These are phyloP conservation scores for Cheilosia variabilis DNA, from an alignment of 2,888 invertebrate genomes.

Conservation along the genomic window DNA sequence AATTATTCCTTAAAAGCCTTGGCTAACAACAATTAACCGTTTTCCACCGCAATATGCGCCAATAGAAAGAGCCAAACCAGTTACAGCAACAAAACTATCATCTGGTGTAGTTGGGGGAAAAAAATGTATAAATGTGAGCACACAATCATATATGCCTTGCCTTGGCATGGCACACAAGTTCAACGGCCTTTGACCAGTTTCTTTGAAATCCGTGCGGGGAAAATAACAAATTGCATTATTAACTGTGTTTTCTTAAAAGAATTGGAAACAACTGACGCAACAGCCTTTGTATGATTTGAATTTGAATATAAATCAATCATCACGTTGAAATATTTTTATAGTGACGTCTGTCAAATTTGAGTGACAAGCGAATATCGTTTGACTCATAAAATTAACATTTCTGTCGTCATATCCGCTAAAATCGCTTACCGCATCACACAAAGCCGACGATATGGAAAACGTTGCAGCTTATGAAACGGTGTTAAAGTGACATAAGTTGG, in stretches of 20 bases:
- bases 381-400: conserved; percentile 1
- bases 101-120: not conserved
- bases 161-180: not conserved
- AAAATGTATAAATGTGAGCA: not conserved
- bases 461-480: not conserved
- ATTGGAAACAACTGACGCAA: not conserved
- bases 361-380: not conserved
- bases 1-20: conserved; percentile 26
- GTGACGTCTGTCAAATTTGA: not conserved
- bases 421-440: not conserved
- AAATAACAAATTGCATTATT: not conserved
- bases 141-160: not conserved
- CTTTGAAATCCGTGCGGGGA: not conserved
- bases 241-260: not conserved
- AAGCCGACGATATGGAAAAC: not conserved
- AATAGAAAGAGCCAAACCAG: conserved; percentile 22
- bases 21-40: conserved; percentile 29
- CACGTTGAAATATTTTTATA: not conserved
- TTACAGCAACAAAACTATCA: conserved; percentile 12
- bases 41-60: conserved; percentile 2
- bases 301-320: not conserved
- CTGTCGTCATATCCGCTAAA: not conserved
- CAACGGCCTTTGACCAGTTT: conserved; percentile 13
- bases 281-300: not conserved
- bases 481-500: not conserved